Evolutionary conservation across 2,888 invertebrate species (phyloP), one percentile per base, ranked within the genome.

Genomic region (Spatulosminthurus flaviceps): DNA sequence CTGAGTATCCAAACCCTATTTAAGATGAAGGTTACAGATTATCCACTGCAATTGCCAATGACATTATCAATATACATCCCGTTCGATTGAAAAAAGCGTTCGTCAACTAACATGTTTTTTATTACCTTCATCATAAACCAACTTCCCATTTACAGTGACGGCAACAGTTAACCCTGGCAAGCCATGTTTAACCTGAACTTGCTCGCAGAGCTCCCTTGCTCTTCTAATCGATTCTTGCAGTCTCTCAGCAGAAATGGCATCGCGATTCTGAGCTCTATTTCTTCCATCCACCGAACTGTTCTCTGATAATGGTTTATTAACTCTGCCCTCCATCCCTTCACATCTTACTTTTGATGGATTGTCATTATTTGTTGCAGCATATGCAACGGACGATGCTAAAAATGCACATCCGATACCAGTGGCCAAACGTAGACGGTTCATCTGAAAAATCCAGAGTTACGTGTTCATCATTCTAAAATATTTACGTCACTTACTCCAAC

Each of bases 1-100:
- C 90, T 34, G 90, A 86, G 85, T 87, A 89, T 0, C 91, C 91
- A 80, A 90, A 87, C 84, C 90, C 90, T 88, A 77, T 60, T 75
- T 74, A 43, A 64, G 24, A 51, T 51, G 16, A 5, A 51, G 19
- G 4, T 7, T 34, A 7, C 34, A 4, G 34, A 34, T 11, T n/a
- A 51, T 9, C 9, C 51, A 51, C 16, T 51, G 13, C 24, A 41
- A 13, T 70, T 70, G 9, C 2, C 4, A 70, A 51, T 41, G 51
- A 34, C 4, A 34, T 34, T 51, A 51, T 51, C 13, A 41, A 41
- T 9, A 41, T 41, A 41, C n/a, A n/a, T n/a, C n/a, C n/a, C n/a
- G n/a, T n/a, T 13, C n/a, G 19, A 61, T 13, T 61, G 61, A 61
- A 19, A 61, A 61, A 61, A 28, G 5, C 29, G 22, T 4, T 22